Evolutionary conservation across 2,797 vertebrate genomes (phyloP), one percentile per base, ranked within the genome.

Genomic region (Sebastes cheni): DNA sequence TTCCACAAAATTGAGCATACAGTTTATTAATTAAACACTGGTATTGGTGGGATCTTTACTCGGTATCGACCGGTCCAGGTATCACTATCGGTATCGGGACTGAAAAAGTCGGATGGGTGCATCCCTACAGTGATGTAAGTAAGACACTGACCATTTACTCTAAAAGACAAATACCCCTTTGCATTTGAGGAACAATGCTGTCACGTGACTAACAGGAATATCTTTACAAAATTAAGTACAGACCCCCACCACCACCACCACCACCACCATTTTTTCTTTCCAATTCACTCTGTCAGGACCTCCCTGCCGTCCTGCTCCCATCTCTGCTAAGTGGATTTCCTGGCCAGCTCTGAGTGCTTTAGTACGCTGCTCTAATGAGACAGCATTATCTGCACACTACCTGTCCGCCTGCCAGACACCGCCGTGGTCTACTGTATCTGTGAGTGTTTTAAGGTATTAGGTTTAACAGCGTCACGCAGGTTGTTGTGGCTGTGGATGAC

Each of bases 271-370:
- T 42, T 79, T 50, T 77, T 39, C 52, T 55, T 62, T 73, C 68
- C 62, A 20, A 16, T n/a, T 52, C 80, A 42, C 61, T 76, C 72
- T 52, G 50, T 54, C 42, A 29, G 50, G 46, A 73, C 58, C 25
- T 77, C 82, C 56, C 61, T 1, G 10, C 82, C 52, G 42, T 85
- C 79, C 81, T 25, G 34, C 74, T 87, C 71, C 82, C 58, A 54
- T 75, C 80, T 84, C 78, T 9, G 36, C 75, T 91, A 93, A 95
- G 90, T 94, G 92, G 92, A 93, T 95, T 95, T 92, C 78, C 89
- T 72, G 87, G 79, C 62, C 77, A 82, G 83, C 90, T 89, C 82
- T 93, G 91, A 93, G 93, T 92, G 94, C 85, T 89, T 92, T 86
- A 91, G 82, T 73, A 29, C 32, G 22, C 68, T 10, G 72, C 50